A percentile compares a stretch with the other conserved stretches of the same genome.
These are phyloP conservation scores for Jaculus jaculus DNA, from an alignment of 2,113 vertebrate genomes.

Conservation along the genomic window DNA sequence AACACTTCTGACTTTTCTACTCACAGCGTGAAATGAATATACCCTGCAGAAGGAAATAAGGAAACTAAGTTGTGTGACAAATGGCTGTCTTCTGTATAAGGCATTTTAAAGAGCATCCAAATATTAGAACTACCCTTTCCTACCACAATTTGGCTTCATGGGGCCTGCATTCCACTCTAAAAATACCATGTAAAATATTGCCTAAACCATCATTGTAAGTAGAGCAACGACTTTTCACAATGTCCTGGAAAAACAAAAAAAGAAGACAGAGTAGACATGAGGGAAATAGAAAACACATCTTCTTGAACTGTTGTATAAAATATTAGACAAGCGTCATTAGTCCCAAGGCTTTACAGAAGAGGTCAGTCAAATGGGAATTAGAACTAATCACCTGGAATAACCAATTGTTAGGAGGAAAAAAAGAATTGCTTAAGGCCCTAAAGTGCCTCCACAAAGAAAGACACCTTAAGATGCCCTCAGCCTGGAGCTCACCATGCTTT, in stretches of 20 bases:
- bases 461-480: slow-evolving; percentile 7
- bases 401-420: neutral
- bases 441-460: slow-evolving; percentile 54
- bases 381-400: slow-evolving; percentile 42
- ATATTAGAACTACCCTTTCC: neutral
- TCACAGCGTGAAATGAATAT: neutral
- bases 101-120: neutral
- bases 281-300: neutral
- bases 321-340: neutral
- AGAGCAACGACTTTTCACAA: neutral
- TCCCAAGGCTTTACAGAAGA: neutral
- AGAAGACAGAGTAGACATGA: neutral
- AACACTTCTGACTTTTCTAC: neutral
- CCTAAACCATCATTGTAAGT: neutral
- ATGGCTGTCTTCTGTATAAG: neutral
- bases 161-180: neutral
- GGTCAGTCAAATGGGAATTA: slow-evolving; percentile 39
- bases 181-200: neutral
- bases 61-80: neutral
- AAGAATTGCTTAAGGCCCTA: neutral
- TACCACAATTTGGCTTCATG: neutral
- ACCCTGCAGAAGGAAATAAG: neutral
- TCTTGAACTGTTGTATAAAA: neutral
- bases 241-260: neutral
- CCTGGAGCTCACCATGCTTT: neutral